These are phyloP conservation scores for Naso thynnoides DNA, from an alignment of 2,797 vertebrate species.

Conservation along the genomic window DNA sequence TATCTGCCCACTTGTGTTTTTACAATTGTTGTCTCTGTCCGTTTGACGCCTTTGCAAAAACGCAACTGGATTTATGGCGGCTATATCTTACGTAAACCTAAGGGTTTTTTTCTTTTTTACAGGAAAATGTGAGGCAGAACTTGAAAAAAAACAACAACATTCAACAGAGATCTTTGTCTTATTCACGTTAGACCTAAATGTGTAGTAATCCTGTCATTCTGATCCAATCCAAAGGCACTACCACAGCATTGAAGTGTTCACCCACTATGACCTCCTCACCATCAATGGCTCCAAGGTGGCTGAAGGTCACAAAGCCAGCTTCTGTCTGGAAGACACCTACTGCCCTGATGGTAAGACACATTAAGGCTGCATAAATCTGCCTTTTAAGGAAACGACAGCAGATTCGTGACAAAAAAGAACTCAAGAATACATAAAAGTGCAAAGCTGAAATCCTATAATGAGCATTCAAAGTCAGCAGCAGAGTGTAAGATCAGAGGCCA, in stretches of 20 bases:
- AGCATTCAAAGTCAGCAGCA: slow-evolving; percentile 38
- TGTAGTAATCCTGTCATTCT: neutral
- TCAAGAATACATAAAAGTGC: slow-evolving; percentile 32
- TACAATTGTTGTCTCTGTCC: slow-evolving; percentile 14
- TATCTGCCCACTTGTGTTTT: slow-evolving; percentile 33
- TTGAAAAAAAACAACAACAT: neutral
- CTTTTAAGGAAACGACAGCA: neutral
- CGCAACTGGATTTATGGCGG: slow-evolving; percentile 26
- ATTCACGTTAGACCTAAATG: neutral
- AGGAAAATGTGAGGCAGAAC: neutral
- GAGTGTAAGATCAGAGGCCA: slow-evolving; percentile 53
- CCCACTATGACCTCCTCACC: slow-evolving; percentile 95
- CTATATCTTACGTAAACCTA: slow-evolving; percentile 8
- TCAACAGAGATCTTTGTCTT: neutral
- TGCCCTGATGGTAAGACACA: slow-evolving; percentile 89
- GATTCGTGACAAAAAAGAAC: slow-evolving; percentile 42
- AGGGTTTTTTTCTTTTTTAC: slow-evolving; percentile 8
- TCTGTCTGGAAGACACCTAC: slow-evolving; percentile 96
- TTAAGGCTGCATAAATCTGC: neutral
- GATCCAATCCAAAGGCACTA: slow-evolving; percentile 88
- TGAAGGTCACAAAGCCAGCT: slow-evolving; percentile 97
- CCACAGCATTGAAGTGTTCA: slow-evolving; percentile 98
- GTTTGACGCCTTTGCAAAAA: slow-evolving; percentile 4
- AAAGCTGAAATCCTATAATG: slow-evolving; percentile 56
- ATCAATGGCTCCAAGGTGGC: slow-evolving; percentile 95